Evolutionary conservation across 2,888 invertebrate genomes (phyloP), one percentile per base, ranked within the genome.

Genomic region (Trissolcus japonicus): DNA sequence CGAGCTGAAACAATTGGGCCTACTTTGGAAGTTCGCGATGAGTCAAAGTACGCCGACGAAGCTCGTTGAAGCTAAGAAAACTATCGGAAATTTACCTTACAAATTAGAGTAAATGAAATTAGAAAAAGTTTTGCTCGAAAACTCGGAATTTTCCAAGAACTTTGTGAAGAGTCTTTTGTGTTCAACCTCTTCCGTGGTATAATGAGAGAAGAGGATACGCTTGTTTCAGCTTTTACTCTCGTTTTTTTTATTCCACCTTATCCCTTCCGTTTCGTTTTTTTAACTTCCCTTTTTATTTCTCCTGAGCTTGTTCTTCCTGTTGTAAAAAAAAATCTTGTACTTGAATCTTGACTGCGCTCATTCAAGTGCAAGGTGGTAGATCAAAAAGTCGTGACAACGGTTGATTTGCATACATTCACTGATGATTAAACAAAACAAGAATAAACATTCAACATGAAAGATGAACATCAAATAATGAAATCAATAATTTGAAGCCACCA

Each of bases 91-190:
- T 86, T 87, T 86, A 86, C 86, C 86, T 86, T 86, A 85, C 86
- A 87, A 87, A 87, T 87, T 87, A 87, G 82, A 85, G 86, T 83
- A 84, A 86, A 87, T 87, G 86, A 86, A 87, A 87, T 87, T 86
- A 84, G 85, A 87, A 87, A 86, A 86, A 86, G 81, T 85, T 86
- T 85, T 80, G 61, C 79, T 79, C 79, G 78, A 80, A 82, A 82
- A 83, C 82, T 80, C 81, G 76, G 81, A 79, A 83, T 83, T 83
- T 84, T 82, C 82, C 80, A 79, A 81, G 79, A 84, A 85, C 81
- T 85, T 85, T 79, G 81, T 81, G 80, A 80, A 79, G 81, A 82
- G 78, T 82, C 85, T 86, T 86, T 83, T 85, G 86, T 86, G 84
- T 82, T 84, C 83, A 81, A 81, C 81, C 83, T 84, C 81, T 84